Conservation (phyloP, 2,888 invertebrate species). For the Cerceris rybyensis region DNA sequence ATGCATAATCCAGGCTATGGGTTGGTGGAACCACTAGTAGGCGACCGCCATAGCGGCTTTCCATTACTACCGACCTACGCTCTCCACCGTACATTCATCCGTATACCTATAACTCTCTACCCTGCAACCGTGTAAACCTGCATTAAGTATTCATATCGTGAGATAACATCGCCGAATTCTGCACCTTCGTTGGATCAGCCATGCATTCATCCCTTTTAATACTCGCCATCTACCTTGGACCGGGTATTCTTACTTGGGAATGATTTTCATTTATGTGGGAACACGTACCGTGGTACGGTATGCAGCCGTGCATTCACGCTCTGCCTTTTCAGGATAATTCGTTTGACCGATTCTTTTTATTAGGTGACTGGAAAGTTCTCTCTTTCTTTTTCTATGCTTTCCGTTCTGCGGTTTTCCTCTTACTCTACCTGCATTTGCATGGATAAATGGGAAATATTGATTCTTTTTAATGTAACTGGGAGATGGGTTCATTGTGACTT, state of each 20-base stretch:
- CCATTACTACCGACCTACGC: conserved; percentile 56
- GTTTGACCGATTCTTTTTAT: background rate
- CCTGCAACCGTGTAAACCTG: conserved; percentile 34
- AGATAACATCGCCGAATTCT: conserved; percentile 45
- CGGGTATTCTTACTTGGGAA: conserved; percentile 23
- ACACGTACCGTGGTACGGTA: conserved; percentile 30
- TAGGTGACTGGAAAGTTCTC: background rate
- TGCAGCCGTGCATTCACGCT: background rate
- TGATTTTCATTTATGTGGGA: conserved; percentile 51
- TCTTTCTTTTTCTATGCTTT: background rate
- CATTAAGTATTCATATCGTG: conserved; percentile 61
- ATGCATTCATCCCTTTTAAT: conserved; percentile 55
- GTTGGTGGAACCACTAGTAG: conserved; percentile 13
- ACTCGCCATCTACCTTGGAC: conserved; percentile 14
- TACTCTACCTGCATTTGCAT: too few relatives aligned
- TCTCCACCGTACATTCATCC: conserved; percentile 46
- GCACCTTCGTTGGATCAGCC: conserved; percentile 52
- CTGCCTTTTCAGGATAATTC: conserved; percentile 1
- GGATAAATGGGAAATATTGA: too few relatives aligned
- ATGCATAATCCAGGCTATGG: conserved; percentile 45
- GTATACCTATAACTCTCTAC: conserved; percentile 24
- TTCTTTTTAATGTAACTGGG: too few relatives aligned
- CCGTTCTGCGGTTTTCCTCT: background rate
- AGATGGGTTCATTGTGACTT: too few relatives aligned
- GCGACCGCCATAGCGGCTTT: conserved; percentile 52